A percentile compares a stretch with the other conserved stretches of the same genome.
These are phyloP conservation scores for Biston stratarius DNA, from an alignment of 2,888 invertebrate species.

Conservation along the genomic window DNA sequence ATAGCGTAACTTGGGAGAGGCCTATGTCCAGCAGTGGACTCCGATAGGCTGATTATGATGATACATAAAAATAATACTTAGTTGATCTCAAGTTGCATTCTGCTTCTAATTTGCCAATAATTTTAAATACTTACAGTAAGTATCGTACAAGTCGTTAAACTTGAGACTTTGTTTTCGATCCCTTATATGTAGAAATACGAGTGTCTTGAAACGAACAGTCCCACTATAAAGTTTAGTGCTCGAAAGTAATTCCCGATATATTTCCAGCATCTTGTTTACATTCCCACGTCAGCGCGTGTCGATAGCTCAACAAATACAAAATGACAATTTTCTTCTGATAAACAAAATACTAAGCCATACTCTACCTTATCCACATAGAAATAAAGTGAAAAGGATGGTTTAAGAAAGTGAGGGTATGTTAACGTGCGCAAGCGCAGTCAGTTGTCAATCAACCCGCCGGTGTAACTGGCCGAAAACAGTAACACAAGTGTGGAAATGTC, in stretches of 20 bases:
- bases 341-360: slow-evolving; percentile 38
- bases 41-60: too few relatives aligned
- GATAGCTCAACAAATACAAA: slow-evolving; percentile 62
- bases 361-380: slow-evolving; percentile 48
- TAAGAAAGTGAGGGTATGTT: slow-evolving; percentile 29
- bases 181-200: slow-evolving; percentile 4
- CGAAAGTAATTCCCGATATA: slow-evolving; percentile 61
- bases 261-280: slow-evolving; percentile 72
- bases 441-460: slow-evolving; percentile 66
- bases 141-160: neutral
- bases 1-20: too few relatives aligned
- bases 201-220: slow-evolving; percentile 42
- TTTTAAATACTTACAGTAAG: neutral
- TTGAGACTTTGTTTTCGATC: slow-evolving; percentile 1
- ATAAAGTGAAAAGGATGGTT: slow-evolving; percentile 32
- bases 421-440: slow-evolving; percentile 56
- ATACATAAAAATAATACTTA: too few relatives aligned
- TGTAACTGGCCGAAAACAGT: slow-evolving; percentile 56
- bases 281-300: slow-evolving; percentile 79
- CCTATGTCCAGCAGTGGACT: too few relatives aligned
- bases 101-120: too few relatives aligned
- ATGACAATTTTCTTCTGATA: slow-evolving; percentile 44
- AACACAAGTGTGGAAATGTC: slow-evolving; percentile 52
- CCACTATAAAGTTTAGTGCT: slow-evolving; percentile 47
- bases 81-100: too few relatives aligned